These are phyloP conservation scores for Daboia siamensis DNA, from an alignment of 2,113 vertebrate genomes.

Conservation along the genomic window DNA sequence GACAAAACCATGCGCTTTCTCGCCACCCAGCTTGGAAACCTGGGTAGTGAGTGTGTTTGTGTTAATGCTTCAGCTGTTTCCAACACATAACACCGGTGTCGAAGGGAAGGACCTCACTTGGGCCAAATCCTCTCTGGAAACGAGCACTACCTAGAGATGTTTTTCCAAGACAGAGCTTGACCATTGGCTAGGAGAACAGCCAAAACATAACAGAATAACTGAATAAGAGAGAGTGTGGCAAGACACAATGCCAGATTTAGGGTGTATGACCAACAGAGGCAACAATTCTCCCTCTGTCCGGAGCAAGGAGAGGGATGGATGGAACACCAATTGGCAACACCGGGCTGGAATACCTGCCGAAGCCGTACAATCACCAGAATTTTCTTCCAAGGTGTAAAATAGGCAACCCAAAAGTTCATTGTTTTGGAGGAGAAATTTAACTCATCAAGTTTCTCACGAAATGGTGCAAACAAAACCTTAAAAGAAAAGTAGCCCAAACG, in stretches of 20 bases:
- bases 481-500: neutral
- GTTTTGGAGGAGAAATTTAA: neutral
- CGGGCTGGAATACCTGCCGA: neutral
- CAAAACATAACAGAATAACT: too few relatives aligned
- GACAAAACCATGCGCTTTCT: constrained; percentile 13
- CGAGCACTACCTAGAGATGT: neutral
- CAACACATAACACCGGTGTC: neutral
- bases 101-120: neutral
- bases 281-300: neutral
- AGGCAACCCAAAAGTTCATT: neutral
- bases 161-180: neutral
- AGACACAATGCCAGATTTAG: neutral
- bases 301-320: neutral
- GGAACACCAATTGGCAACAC: neutral
- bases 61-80: neutral
- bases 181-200: neutral
- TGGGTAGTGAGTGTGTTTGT: neutral
- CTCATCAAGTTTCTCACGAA: neutral
- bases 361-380: neutral
- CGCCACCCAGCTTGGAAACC: neutral
- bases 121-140: neutral
- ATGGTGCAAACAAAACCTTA: neutral
- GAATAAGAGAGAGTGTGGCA: neutral
- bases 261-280: neutral
- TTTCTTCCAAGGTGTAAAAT: neutral